These are phyloP conservation scores for Sebastes jordani DNA, from an alignment of 2,797 vertebrate genomes.

Conservation along the genomic window DNA sequence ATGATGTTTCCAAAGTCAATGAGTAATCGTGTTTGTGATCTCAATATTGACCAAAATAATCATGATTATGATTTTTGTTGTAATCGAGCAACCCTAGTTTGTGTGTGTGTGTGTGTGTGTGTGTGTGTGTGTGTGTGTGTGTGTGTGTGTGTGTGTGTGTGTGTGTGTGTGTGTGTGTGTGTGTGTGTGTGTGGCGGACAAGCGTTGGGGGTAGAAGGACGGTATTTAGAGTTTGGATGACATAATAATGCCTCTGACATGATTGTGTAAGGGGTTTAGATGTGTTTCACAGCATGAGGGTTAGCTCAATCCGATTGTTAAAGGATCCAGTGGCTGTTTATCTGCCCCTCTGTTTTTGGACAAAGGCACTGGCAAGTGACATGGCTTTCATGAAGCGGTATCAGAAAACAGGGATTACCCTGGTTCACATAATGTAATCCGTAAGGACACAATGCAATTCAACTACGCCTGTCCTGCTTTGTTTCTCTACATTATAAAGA, in stretches of 20 bases:
- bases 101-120: background rate
- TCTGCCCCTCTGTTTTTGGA: constrained; percentile 54
- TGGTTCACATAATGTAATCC: constrained; percentile 58
- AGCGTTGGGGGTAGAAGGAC: background rate
- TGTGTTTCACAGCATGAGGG: constrained; percentile 57
- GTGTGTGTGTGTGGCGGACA: background rate
- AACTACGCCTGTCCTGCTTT: constrained; percentile 19
- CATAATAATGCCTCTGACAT: constrained; percentile 49
- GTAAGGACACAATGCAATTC: constrained; percentile 31
- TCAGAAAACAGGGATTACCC: constrained; percentile 57
- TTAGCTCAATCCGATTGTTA: constrained; percentile 62
- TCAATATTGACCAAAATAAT: no score
- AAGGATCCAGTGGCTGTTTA: constrained; percentile 51
- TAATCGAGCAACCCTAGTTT: no score
- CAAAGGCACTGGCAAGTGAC: constrained; percentile 51
- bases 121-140: background rate
- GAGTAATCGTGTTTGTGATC: no score
- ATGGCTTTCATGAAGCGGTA: constrained; percentile 42
- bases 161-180: background rate
- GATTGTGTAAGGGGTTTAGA: constrained; percentile 59
- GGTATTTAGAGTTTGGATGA: constrained; percentile 44
- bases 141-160: background rate
- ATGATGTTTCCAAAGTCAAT: no score
- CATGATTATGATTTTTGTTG: no score
- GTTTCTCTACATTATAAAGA: constrained; percentile 1